Evolutionary conservation across 2,888 invertebrate genomes (phyloP), one percentile per base, ranked within the genome.

Genomic region (Mechanitis messenoides): DNA sequence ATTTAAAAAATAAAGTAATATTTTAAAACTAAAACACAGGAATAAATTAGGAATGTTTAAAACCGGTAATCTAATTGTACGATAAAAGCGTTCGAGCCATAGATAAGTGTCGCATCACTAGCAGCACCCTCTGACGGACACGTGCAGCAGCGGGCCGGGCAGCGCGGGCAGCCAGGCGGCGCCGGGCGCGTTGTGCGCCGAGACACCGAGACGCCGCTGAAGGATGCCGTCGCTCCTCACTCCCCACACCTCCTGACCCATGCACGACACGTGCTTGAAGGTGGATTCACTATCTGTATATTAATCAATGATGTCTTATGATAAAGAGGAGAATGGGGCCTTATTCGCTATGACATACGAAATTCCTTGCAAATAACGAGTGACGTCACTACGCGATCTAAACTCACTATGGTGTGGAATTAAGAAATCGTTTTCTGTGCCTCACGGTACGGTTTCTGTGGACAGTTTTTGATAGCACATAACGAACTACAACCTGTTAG

Each of bases 121-220:
- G 28, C 71, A 72, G 59, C 69, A 74, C 28, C 81, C 85, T 58
- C 89, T 79, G 2, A 85, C 81, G 0, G 87, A 77, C 20, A 86
- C 85, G 60, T 91, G 84, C 1, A 80, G 76, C n/a, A 84, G 66
- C 70, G 87, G 86, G 68, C 92, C 81, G 33, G 76, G 67, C 56
- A 95, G 93, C 45, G 95, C 93, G 53, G 92, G 86, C 74, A 93
- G 93, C 97, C 97, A 97, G 38, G 94, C 93, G 42, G 93, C 92
- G 56, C 97, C 97, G 60, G 92, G 92, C 2, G 94, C 94, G 85
- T 93, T 94, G 46, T 92, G 92, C 54, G 87, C 80, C 11, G 94
- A 94, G 46, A 96, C 93, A 28, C 96, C 96, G 67, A 94, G 92
- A 60, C 97, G 91, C 63, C 94, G 92, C 66, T 93, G 92, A 56